Evolutionary conservation across 2,888 invertebrate genomes (phyloP), one percentile per base, ranked within the genome.

Genomic region (Plusia festucae): DNA sequence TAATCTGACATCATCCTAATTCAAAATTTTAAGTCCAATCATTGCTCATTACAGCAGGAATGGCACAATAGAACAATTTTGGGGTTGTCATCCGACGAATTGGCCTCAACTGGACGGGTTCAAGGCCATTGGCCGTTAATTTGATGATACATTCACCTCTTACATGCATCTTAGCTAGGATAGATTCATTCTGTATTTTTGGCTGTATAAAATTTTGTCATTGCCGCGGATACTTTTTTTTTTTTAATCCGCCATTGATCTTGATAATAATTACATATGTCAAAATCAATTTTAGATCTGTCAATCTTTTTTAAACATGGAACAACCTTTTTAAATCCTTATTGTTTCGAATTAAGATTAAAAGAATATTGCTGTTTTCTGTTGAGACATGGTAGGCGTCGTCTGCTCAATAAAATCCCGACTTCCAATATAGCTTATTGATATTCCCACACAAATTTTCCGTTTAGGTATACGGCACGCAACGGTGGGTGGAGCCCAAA

Each of bases 71-170:
- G 78, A 81, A 82, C 82, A 84, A 83, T 81, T 83, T 85, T 71
- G 84, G 78, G 72, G 73, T 78, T 70, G 78, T 78, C 85, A 83
- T 78, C 77, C 82, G 74, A 82, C 75, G 80, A 87, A 87, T 86
- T 85, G 82, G 79, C 71, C 76, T 81, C 76, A 74, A 67, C 71
- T 70, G 65, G 53, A 4, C 65, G 73, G 79, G 86, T 86, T 87
- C 87, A 87, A 87, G 87, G 86, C 74, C 80, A 75, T 52, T 64
- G 64, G 55, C 65, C 60, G 68, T 83, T 85, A 83, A 86, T 85
- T 84, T 77, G 68, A 80, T 72, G 81, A 82, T 75, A 65, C 85
- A 67, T 80, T 79, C 83, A 86, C 77, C 85, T 83, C 75, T 30
- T 30, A 30, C 68, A 71, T 65, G 66, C 66, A 66, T 68, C 78